Evolutionary conservation across 2,888 invertebrate species (phyloP), one percentile per base, ranked within the genome.

Genomic region (Phengaris alcon): DNA sequence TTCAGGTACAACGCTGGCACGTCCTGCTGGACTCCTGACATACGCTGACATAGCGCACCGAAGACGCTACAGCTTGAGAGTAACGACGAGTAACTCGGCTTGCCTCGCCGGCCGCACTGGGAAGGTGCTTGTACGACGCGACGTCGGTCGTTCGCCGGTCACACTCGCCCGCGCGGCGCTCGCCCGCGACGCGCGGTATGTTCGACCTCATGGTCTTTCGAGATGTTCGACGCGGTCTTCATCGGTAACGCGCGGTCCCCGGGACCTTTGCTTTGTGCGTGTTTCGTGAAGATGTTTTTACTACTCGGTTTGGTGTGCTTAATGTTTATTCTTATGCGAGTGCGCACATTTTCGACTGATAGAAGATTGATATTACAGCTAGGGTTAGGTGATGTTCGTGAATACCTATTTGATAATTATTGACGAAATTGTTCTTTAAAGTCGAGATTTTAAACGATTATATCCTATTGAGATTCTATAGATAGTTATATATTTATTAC

Each of bases 1-100:
- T 1, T 68, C 96, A 98, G 92, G 96, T 98, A 77, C 97, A 97
- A 85, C 96, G 98, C 75, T 99, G 98, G 99, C 98, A 99, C 89
- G 96, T 98, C 55, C 91, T 99, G 78, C 95, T 98, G 81, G 96
- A 96, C 86, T 96, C 96, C 88, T 95, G 95, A 95, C 95, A 94
- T 81, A 83, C 91, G 77, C 82, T 84, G 78, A 89, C 89, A 35
- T 91, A 91, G 88, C 83, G 86, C 84, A 85, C 75, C 78, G 84
- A 78, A 76, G 83, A 79, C 78, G 84, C 86, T 82, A 83, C 81
- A 78, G 81, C 82, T 76, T 89, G 88, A 87, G 79, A 77, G 73
- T 73, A 68, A 76, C 78, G 75, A 76, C 70, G 77, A n/a, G n/a
- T 77, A 80, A 70, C 51, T 55, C 46, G 75, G 78, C 78, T 77